Conservation (phyloP, 2,888 invertebrate species). For the Nomada goodeniana region DNA sequence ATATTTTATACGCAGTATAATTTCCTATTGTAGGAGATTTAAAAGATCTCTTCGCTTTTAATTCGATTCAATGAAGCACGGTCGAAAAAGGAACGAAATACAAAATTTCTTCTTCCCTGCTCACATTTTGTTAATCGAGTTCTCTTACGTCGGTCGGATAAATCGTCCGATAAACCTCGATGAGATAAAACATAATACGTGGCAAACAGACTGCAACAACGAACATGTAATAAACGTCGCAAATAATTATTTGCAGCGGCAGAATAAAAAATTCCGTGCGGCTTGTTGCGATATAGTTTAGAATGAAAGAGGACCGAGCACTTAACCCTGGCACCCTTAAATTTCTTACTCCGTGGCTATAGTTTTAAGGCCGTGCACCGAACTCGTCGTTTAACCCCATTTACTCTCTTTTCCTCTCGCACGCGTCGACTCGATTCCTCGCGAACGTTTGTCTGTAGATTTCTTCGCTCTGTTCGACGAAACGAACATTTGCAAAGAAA, state of each 20-base stretch:
- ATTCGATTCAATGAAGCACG: too few species aligned
- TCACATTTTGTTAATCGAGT: too few species aligned
- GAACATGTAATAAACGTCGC: neutral
- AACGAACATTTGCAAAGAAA: neutral
- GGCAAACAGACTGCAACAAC: neutral
- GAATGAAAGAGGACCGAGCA: slow-evolving; percentile 12
- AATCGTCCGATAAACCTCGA: too few species aligned
- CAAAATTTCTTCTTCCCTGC: too few species aligned
- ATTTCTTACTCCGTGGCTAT: slow-evolving; percentile 5
- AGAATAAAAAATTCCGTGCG: neutral
- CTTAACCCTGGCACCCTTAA: slow-evolving; percentile 4
- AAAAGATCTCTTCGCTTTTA: too few species aligned
- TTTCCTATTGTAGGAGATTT: too few species aligned
- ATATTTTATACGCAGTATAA: neutral
- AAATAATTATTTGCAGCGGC: neutral
- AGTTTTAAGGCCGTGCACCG: neutral
- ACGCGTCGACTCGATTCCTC: neutral
- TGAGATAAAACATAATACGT: too few species aligned
- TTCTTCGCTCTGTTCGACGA: neutral
- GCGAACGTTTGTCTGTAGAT: neutral
- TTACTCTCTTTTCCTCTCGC: neutral
- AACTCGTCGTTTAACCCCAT: slow-evolving; percentile 6
- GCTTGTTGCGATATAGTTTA: neutral
- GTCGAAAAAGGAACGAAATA: too few species aligned
- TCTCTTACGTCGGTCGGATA: too few species aligned